phyloP scores from a whole-genome alignment of 2,113 vertebrate genomes.

The Malaclemys terrapin region DNA sequence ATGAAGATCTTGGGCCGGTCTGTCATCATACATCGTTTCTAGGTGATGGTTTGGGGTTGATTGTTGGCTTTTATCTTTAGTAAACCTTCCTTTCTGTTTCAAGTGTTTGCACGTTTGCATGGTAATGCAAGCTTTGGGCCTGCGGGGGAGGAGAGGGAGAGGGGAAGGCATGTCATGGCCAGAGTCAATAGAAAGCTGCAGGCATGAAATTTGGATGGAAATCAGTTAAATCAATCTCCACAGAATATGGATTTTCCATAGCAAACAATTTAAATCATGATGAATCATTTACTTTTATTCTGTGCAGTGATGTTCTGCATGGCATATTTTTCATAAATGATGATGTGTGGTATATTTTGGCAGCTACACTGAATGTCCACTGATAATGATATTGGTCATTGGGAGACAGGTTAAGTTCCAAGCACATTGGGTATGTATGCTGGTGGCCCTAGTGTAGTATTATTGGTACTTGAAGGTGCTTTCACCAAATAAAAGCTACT shows the following conservation, averaged over 20 bases:
- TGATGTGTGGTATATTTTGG: constrained; percentile 67
- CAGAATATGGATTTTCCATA: constrained; percentile 39
- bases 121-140: constrained; percentile 60
- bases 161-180: constrained; percentile 67
- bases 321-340: constrained; percentile 65
- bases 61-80: constrained; percentile 61
- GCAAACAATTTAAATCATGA: constrained; percentile 43
- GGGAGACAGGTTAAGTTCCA: constrained; percentile 19
- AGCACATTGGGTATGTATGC: constrained; percentile 23
- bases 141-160: constrained; percentile 50
- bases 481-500: neutral
- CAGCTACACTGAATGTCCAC: constrained; percentile 75
- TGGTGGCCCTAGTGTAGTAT: neutral
- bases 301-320: constrained; percentile 71
- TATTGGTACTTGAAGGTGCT: neutral
- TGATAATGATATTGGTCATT: constrained; percentile 58
- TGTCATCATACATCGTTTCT: constrained; percentile 81
- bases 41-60: constrained; percentile 81
- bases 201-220: constrained; percentile 49
- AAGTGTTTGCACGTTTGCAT: constrained; percentile 85
- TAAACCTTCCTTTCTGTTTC: constrained; percentile 66
- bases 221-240: constrained; percentile 47
- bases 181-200: constrained; percentile 39
- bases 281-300: constrained; percentile 65
- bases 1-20: constrained; percentile 82